These are phyloP conservation scores for Procambarus virginalis DNA, from an alignment of 1,140 invertebrate genomes.

Conservation along the genomic window DNA sequence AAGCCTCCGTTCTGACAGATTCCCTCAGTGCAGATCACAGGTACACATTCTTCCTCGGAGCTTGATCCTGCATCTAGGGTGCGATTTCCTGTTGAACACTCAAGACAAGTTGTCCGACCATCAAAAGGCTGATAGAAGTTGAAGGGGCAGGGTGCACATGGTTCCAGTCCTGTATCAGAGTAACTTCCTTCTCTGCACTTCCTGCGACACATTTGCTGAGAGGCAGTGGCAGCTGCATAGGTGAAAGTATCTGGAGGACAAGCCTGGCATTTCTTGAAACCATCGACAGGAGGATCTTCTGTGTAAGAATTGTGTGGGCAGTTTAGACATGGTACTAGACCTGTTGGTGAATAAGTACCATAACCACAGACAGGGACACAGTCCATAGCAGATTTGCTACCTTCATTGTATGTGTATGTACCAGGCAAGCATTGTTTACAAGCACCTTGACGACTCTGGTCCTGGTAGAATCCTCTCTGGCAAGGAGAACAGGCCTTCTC, in stretches of 20 bases:
- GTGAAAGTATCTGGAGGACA: conserved; percentile 94
- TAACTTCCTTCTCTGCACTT: conserved; percentile 92
- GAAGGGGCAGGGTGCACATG: conserved; percentile 94
- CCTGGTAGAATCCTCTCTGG: conserved; percentile 92
- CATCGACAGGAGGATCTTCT: conserved; percentile 88
- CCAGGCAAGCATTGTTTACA: conserved; percentile 92
- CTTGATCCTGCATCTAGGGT: conserved; percentile 85
- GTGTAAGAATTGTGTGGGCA: conserved; percentile 95
- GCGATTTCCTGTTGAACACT: conserved; percentile 90
- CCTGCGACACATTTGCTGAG: conserved; percentile 87
- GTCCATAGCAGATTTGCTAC: conserved; percentile 80
- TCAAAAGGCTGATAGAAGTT: conserved; percentile 92
- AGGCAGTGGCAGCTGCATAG: conserved; percentile 91
- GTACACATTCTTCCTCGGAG: conserved; percentile 87
- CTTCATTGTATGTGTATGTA: conserved; percentile 93
- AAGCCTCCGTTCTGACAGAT: conserved; percentile 95
- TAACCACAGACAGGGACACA: conserved; percentile 96
- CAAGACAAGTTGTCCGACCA: conserved; percentile 87
- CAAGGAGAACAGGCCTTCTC: conserved; percentile 92
- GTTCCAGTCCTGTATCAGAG: conserved; percentile 94
- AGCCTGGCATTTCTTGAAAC: conserved; percentile 94
- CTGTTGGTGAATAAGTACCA: conserved; percentile 95
- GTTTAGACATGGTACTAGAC: conserved; percentile 94
- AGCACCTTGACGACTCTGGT: conserved; percentile 88
- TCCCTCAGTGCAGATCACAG: conserved; percentile 87